Conservation (phyloP, 53 echinoderm and acorn worm species). For the Paracentrotus lividus region DNA sequence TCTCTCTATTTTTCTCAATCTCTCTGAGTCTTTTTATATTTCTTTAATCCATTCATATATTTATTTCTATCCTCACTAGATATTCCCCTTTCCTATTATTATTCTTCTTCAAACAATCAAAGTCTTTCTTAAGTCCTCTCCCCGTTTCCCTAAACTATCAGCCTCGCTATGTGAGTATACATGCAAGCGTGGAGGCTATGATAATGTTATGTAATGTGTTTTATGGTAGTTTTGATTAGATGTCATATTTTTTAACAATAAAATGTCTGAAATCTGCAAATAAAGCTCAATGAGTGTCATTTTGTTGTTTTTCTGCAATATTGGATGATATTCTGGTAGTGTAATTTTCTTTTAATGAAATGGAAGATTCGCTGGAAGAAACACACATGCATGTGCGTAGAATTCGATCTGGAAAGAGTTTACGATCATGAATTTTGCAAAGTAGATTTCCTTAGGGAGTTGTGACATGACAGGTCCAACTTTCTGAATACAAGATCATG, state of each 20-base stretch:
- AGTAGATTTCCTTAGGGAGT: no score
- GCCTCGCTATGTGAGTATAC: background rate
- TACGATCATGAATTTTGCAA: no score
- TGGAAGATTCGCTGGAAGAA: background rate
- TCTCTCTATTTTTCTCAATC: background rate
- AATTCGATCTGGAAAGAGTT: no score
- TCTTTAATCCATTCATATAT: no score
- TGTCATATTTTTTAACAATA: constrained; percentile 64
- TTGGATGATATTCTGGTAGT: background rate
- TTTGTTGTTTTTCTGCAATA: background rate
- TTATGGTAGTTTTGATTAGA: constrained; percentile 42
- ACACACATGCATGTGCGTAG: no score
- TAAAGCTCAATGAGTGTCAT: background rate
- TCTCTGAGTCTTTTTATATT: background rate
- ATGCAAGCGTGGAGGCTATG: background rate
- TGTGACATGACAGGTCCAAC: no score
- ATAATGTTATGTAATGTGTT: constrained; percentile 41
- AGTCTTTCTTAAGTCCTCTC: background rate
- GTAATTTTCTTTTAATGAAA: background rate
- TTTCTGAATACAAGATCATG: no score
- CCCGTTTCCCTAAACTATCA: background rate
- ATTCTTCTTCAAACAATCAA: background rate
- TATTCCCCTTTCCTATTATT: no score
- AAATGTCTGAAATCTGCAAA: constrained; percentile 57
- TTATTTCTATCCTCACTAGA: no score